Percentiles rank a stretch among this genome's conserved stretches.
Conservation (phyloP, 2,888 invertebrate genomes). For the Epicampocera succincta region DNA sequence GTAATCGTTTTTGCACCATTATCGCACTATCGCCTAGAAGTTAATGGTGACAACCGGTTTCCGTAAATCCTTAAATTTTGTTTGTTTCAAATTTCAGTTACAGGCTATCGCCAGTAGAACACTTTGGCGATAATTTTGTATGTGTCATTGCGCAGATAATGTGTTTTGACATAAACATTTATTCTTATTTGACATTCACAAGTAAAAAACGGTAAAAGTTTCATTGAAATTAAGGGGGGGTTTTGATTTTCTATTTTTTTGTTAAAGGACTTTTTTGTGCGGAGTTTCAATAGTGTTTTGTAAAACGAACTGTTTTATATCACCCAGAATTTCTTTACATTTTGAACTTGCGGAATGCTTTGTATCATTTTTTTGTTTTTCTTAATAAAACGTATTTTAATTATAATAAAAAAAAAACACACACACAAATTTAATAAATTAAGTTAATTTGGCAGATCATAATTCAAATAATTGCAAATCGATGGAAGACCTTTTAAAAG, state of each 20-base stretch:
- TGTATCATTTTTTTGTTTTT: slow-evolving; percentile 14
- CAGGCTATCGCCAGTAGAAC: too few species aligned
- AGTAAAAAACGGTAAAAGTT: slow-evolving; percentile 40
- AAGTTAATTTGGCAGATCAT: slow-evolving; percentile 29
- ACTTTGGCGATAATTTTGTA: too few species aligned
- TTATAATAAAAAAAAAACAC: slow-evolving; percentile 5
- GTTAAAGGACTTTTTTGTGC: slow-evolving; percentile 7
- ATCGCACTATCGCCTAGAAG: too few species aligned
- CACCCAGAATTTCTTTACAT: slow-evolving; percentile 44
- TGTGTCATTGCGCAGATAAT: neutral
- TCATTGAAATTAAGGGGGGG: neutral
- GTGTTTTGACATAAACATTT: neutral
- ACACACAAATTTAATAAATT: neutral
- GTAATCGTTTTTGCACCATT: too few species aligned
- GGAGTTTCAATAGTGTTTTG: slow-evolving; percentile 1
- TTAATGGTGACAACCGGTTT: too few species aligned
- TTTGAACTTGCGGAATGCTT: slow-evolving; percentile 66
- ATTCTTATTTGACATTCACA: slow-evolving; percentile 32
- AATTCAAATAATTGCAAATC: slow-evolving; percentile 47
- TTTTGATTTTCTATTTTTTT: neutral
- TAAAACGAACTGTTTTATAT: slow-evolving; percentile 18
- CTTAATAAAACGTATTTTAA: slow-evolving; percentile 8
- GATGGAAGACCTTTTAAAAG: slow-evolving; percentile 61
- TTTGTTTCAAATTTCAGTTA: too few species aligned
- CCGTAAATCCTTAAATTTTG: too few species aligned